A percentile compares a stretch with the other conserved stretches of the same genome.
These are phyloP conservation scores for Tenualosa ilisha DNA, from an alignment of 2,797 vertebrate species.

Conservation along the genomic window DNA sequence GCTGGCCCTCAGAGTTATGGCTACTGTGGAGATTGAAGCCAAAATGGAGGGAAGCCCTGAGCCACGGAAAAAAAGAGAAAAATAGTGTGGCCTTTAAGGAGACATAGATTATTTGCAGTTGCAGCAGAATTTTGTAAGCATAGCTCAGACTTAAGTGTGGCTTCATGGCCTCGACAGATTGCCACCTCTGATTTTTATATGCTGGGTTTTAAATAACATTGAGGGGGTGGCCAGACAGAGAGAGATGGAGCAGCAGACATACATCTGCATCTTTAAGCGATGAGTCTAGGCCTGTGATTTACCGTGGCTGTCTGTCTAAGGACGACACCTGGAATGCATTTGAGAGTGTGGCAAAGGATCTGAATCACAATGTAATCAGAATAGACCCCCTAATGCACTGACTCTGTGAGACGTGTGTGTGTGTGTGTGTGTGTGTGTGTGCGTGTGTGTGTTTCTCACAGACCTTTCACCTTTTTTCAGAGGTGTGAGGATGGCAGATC, in stretches of 20 bases:
- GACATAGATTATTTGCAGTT: slow-evolving; percentile 17
- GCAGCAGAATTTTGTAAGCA: slow-evolving; percentile 6
- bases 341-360: slow-evolving; percentile 36
- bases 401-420: background rate
- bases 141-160: slow-evolving; percentile 17
- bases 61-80: background rate
- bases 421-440: background rate
- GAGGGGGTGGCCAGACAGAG: background rate
- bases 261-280: slow-evolving; percentile 13
- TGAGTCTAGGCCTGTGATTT: background rate
- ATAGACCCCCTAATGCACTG: background rate
- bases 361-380: slow-evolving; percentile 49
- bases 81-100: background rate
- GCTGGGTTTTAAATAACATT: slow-evolving; percentile 21
- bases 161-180: slow-evolving; percentile 7
- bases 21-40: background rate
- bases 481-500: slow-evolving; percentile 50
- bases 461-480: background rate
- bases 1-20: background rate
- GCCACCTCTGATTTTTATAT: slow-evolving; percentile 1
- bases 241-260: slow-evolving; percentile 1
- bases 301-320: slow-evolving; percentile 22
- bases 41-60: background rate
- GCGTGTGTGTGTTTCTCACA: background rate
- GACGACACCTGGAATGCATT: slow-evolving; percentile 28